These are phyloP conservation scores for Heliconius eleuchia DNA, from an alignment of 1,140 invertebrate species.

Conservation along the genomic window DNA sequence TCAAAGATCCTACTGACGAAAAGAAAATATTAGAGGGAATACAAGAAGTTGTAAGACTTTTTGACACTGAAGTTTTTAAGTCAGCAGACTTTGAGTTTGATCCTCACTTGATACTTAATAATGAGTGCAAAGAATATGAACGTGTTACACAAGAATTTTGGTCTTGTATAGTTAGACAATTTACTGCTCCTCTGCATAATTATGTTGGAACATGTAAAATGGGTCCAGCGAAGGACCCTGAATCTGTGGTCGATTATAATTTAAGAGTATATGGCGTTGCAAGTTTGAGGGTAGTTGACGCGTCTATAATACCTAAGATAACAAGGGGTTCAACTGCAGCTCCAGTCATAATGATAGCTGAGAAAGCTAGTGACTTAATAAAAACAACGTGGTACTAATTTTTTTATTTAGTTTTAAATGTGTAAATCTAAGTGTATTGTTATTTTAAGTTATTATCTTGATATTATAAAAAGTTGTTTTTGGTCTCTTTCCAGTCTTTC, in stretches of 20 bases:
- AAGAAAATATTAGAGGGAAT: slow-evolving; percentile 87
- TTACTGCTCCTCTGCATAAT: slow-evolving; percentile 86
- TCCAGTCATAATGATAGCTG: slow-evolving; percentile 92
- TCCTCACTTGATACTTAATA: slow-evolving; percentile 69
- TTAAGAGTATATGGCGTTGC: slow-evolving; percentile 87
- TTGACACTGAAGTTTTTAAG: slow-evolving; percentile 80
- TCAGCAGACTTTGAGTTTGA: slow-evolving; percentile 74
- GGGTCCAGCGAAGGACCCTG: slow-evolving; percentile 85
- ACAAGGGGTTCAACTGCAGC: slow-evolving; percentile 88
- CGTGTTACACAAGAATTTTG: slow-evolving; percentile 87
- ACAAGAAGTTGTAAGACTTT: slow-evolving; percentile 79
- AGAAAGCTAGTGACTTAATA: slow-evolving; percentile 93
- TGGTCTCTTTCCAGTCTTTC: slow-evolving; percentile 74
- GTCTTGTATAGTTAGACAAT: slow-evolving; percentile 86
- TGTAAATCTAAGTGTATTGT: slow-evolving; percentile 11
- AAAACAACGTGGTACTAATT: slow-evolving; percentile 83
- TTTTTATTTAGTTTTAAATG: slow-evolving; percentile 53
- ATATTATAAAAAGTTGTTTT: slow-evolving; percentile 55
- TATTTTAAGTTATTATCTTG: background rate
- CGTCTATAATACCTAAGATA: slow-evolving; percentile 88
- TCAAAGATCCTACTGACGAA: slow-evolving; percentile 88
- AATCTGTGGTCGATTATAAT: slow-evolving; percentile 88
- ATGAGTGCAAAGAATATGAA: slow-evolving; percentile 79
- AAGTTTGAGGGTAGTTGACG: slow-evolving; percentile 88
- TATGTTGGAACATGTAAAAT: slow-evolving; percentile 89